Evolutionary conservation across 2,888 invertebrate species (phyloP).

Genomic region (Meteorus cinctellus): DNA sequence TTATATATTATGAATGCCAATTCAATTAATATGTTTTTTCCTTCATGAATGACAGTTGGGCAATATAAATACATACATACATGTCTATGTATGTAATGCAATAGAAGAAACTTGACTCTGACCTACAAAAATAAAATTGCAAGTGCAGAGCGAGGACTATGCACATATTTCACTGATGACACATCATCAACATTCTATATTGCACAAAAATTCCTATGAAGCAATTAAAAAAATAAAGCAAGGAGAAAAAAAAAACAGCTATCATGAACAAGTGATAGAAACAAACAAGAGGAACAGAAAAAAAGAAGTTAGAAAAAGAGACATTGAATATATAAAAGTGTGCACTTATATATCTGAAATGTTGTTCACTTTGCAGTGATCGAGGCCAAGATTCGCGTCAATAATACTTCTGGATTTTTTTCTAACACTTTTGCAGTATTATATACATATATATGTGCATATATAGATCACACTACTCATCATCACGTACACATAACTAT

Average conservation of each 20-base stretch:
- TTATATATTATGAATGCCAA: not conserved
- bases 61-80: slow-evolving; percentile 12
- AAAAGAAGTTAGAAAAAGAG: not conserved
- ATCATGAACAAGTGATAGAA: not conserved
- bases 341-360: not conserved
- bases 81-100: slow-evolving; percentile 30
- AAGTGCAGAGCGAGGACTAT: slow-evolving; percentile 51
- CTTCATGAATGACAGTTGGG: slow-evolving; percentile 11
- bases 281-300: not conserved
- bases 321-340: not conserved
- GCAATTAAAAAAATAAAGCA: too few relatives aligned
- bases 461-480: not conserved
- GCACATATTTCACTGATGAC: not conserved
- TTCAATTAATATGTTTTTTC: not conserved
- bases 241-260: not conserved
- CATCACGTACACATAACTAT: not conserved
- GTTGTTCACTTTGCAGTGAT: slow-evolving; percentile 38
- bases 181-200: not conserved
- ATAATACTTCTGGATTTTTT: slow-evolving; percentile 48
- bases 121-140: slow-evolving; percentile 59
- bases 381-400: slow-evolving; percentile 52
- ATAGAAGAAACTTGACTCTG: slow-evolving; percentile 63
- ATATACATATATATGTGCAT: not conserved
- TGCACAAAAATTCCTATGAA: not conserved
- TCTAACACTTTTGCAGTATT: not conserved